Evolutionary conservation across 2,888 invertebrate genomes (phyloP).

Genomic region (Cheilosia urbana): DNA sequence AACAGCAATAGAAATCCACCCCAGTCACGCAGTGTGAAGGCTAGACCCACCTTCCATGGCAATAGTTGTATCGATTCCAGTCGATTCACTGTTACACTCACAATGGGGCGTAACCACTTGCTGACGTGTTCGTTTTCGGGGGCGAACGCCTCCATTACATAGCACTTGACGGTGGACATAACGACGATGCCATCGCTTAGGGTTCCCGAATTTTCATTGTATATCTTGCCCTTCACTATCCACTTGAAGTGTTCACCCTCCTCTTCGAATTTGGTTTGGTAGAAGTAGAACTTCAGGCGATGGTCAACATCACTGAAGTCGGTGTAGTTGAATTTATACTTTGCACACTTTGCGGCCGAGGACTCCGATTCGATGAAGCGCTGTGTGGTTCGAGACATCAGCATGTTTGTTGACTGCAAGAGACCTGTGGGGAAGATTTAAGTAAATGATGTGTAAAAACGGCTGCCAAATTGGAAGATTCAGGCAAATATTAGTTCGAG

Average conservation of each 20-base stretch:
- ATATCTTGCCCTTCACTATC: conserved; percentile 84
- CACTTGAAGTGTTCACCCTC: conserved; percentile 85
- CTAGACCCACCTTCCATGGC: conserved; percentile 85
- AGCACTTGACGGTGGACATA: conserved; percentile 85
- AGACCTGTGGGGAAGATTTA: conserved; percentile 81
- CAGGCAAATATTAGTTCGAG: too few species aligned
- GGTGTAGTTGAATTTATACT: conserved; percentile 85
- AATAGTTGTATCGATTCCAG: conserved; percentile 84
- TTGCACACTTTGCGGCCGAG: conserved; percentile 77
- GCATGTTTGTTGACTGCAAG: conserved; percentile 84
- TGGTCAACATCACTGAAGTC: conserved; percentile 86
- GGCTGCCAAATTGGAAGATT: neutral
- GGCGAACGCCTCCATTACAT: conserved; percentile 84
- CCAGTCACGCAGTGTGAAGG: conserved; percentile 84
- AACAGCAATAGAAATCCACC: conserved; percentile 83
- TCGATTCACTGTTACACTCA: conserved; percentile 84
- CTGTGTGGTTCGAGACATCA: conserved; percentile 82
- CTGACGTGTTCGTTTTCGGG: conserved; percentile 85
- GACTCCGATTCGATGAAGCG: conserved; percentile 79
- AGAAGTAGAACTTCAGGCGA: conserved; percentile 86
- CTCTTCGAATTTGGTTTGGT: conserved; percentile 85
- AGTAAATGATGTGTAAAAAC: conserved; percentile 7
- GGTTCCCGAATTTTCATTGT: conserved; percentile 82
- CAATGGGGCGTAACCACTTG: conserved; percentile 85
- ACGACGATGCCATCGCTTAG: conserved; percentile 84